Base-by-base conservation (phyloP, 1,140 invertebrate species). In the Papilio dardanus region DNA sequence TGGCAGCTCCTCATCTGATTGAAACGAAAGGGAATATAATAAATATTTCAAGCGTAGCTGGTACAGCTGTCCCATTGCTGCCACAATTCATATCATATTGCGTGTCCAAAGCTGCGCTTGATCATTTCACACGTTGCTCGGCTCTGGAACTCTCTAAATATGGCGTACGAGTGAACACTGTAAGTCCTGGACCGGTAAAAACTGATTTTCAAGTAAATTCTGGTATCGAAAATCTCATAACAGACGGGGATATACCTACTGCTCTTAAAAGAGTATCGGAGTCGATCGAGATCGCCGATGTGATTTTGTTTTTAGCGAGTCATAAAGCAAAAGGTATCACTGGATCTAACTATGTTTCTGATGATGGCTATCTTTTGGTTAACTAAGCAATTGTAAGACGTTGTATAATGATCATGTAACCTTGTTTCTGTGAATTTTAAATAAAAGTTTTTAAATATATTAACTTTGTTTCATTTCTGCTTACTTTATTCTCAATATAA, bases 181-280 rank as follows among this genome's bases (percentile, higher is more conserved):
- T 65, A 7, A 65, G 58, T 31, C 58, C 58, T 28, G 58, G 58
- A 4, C 58, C 58, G 24, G 58, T 65, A 28, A 65, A 19, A 65
- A 65, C 58, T 21, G 58, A 65, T 65, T 24, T 65, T 65, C 58
- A 24, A 65, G 30, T 1, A 65, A 37, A 37, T 12, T 8, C 35
- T 37, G 35, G 35, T 12, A 37, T 37, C 1, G 35, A 37, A 37
- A 12, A 37, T 37, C 2, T 37, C 14, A 37, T 37, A 12, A 0
- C 35, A 3, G 35, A 37, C 35, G 8, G 35, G 10, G 14, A 8
- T 37, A 37, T 37, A 37, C 35, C 35, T 37, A 65, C 58, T 10
- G 21, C 58, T 14, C 21, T 65, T 14, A 65, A 31, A 4, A 65
- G 58, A 30, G 58, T 65, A 7, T 24, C 19, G 1, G 58, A 65